These are phyloP conservation scores for Cotesia congregata DNA, from an alignment of 2,888 invertebrate species.

Conservation along the genomic window DNA sequence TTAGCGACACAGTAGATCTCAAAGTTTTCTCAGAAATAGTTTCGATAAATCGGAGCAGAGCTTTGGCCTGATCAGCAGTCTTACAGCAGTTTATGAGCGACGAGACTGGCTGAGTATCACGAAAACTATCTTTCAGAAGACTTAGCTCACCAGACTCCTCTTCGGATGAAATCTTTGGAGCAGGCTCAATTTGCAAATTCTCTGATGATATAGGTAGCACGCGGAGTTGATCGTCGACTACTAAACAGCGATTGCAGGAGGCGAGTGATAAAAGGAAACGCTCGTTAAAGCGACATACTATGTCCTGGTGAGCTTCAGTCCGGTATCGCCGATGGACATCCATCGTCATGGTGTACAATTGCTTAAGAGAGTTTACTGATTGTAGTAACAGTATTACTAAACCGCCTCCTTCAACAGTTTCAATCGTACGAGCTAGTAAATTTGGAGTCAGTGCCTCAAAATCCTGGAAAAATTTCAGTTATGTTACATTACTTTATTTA, in stretches of 20 bases:
- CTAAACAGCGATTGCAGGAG: conserved; percentile 88
- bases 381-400: conserved; percentile 90
- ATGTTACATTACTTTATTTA: too few relatives aligned
- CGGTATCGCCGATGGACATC: conserved; percentile 96
- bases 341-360: conserved; percentile 97
- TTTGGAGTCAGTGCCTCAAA: conserved; percentile 99
- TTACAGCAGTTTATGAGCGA: conserved; percentile 89
- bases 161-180: conserved; percentile 73
- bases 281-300: conserved; percentile 96
- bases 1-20: conserved; percentile 92
- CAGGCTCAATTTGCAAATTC: conserved; percentile 84
- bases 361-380: conserved; percentile 88
- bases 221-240: conserved; percentile 94
- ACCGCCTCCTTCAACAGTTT: conserved; percentile 98
- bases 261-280: conserved; percentile 92
- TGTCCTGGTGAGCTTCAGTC: conserved; percentile 92
- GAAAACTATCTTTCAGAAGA: conserved; percentile 84
- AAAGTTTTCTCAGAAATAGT: conserved; percentile 92
- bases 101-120: conserved; percentile 94
- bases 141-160: conserved; percentile 76
- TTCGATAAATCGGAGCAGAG: conserved; percentile 93
- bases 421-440: conserved; percentile 93
- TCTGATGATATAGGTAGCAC: conserved; percentile 94
- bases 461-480: conserved; percentile 75
- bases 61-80: conserved; percentile 94